Evolutionary conservation across 2,888 invertebrate genomes (phyloP).

Genomic region (Encarsia formosa): DNA sequence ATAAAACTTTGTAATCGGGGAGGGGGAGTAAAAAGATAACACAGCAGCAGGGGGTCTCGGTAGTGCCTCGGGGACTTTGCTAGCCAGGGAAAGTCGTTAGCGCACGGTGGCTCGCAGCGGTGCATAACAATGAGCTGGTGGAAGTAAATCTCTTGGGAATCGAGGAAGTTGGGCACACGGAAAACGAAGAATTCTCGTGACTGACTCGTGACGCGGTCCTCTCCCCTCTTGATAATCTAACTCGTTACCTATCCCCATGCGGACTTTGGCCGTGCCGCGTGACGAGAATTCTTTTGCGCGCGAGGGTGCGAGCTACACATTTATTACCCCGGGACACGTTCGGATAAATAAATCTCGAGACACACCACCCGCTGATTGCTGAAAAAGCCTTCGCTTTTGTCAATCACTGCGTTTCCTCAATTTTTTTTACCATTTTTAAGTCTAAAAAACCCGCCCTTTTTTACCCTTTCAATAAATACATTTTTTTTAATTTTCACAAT

Average conservation of each 20-base stretch:
- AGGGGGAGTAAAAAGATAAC: too few relatives aligned
- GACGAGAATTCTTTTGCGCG: slow-evolving; percentile 39
- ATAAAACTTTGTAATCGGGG: slow-evolving; percentile 1
- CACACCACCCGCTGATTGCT: slow-evolving; percentile 2
- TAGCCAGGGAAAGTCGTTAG: slow-evolving; percentile 32
- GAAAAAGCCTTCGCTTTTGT: too few relatives aligned
- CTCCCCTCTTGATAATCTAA: slow-evolving; percentile 45
- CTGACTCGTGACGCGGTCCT: slow-evolving; percentile 42
- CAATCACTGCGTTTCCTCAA: too few relatives aligned
- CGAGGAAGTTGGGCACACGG: slow-evolving; percentile 17
- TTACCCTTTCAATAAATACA: too few relatives aligned
- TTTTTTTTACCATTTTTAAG: too few relatives aligned
- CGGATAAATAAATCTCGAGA: slow-evolving; percentile 10
- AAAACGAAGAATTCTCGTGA: slow-evolving; percentile 1
- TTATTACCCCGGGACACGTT: not conserved
- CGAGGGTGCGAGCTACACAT: not conserved
- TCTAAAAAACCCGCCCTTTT: too few relatives aligned
- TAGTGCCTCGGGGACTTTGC: not conserved
- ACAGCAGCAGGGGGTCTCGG: too few relatives aligned
- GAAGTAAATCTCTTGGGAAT: slow-evolving; percentile 50
- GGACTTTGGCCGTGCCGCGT: slow-evolving; percentile 48
- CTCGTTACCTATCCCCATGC: slow-evolving; percentile 47
- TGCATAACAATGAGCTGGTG: slow-evolving; percentile 50
- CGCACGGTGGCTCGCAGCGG: slow-evolving; percentile 38
- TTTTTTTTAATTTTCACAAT: too few relatives aligned